Evolutionary conservation across 2,797 vertebrate genomes (phyloP).

Genomic region (Percopsis omiscomaycus): DNA sequence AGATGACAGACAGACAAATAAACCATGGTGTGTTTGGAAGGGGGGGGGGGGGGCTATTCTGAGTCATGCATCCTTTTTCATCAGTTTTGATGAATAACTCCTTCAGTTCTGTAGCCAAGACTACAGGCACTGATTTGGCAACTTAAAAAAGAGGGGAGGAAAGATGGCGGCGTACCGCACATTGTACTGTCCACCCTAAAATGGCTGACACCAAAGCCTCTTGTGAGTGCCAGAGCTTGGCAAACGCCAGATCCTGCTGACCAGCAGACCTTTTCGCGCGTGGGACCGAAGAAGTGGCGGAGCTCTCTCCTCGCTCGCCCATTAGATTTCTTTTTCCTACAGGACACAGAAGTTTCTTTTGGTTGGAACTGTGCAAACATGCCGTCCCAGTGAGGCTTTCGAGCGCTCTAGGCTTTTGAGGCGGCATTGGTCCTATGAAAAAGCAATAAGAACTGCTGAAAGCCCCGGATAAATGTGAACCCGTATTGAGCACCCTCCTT

Average conservation of each 20-base stretch:
- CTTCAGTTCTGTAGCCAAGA: constrained; percentile 71
- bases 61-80: constrained; percentile 69
- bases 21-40: constrained; percentile 43
- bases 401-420: constrained; percentile 56
- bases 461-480: constrained; percentile 61
- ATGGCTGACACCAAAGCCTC: constrained; percentile 77
- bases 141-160: constrained; percentile 65
- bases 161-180: constrained; percentile 74
- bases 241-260: constrained; percentile 75
- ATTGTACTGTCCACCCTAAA: constrained; percentile 78
- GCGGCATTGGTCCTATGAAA: constrained; percentile 59
- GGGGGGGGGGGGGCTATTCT: constrained; percentile 32
- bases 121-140: constrained; percentile 70
- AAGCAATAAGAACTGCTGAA: constrained; percentile 64
- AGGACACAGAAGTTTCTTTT: constrained; percentile 64
- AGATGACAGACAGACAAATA: constrained; percentile 68
- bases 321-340: constrained; percentile 31
- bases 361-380: constrained; percentile 72
- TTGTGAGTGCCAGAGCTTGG: constrained; percentile 68
- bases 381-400: constrained; percentile 68
- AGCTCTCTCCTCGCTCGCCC: constrained; percentile 56
- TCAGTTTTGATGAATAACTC: constrained; percentile 69
- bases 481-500: constrained; percentile 42
- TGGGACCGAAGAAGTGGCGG: constrained; percentile 61
- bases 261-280: constrained; percentile 63